Conservation (phyloP, 2,113 vertebrate species). For the Prolemur simus region DNA sequence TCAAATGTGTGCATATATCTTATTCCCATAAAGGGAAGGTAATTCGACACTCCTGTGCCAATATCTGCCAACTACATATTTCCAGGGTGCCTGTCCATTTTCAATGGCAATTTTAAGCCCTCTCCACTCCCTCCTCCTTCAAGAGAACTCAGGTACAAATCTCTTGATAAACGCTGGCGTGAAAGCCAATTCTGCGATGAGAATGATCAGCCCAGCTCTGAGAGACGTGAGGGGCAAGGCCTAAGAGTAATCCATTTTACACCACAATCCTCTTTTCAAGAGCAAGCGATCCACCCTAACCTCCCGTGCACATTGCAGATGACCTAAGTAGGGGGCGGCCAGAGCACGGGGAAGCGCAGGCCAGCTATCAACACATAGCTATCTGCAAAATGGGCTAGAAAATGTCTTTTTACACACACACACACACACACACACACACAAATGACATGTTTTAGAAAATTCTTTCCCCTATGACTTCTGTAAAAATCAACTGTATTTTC, state of each 20-base stretch:
- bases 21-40: background rate
- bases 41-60: background rate
- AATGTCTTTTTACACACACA: background rate
- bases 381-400: background rate
- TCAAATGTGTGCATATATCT: background rate
- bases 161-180: background rate
- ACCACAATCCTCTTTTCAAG: background rate
- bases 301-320: background rate
- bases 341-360: background rate
- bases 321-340: background rate
- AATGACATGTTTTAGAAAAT: background rate
- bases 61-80: background rate
- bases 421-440: too few species aligned
- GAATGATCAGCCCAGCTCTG: background rate
- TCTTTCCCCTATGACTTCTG: background rate
- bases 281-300: background rate
- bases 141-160: background rate
- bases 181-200: background rate
- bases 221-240: background rate
- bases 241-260: background rate
- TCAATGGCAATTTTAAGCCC: background rate
- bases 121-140: background rate
- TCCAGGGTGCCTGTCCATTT: background rate
- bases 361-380: background rate
- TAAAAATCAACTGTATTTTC: background rate